Base-by-base conservation (phyloP, 2,113 vertebrate genomes). In the Equus przewalskii region DNA sequence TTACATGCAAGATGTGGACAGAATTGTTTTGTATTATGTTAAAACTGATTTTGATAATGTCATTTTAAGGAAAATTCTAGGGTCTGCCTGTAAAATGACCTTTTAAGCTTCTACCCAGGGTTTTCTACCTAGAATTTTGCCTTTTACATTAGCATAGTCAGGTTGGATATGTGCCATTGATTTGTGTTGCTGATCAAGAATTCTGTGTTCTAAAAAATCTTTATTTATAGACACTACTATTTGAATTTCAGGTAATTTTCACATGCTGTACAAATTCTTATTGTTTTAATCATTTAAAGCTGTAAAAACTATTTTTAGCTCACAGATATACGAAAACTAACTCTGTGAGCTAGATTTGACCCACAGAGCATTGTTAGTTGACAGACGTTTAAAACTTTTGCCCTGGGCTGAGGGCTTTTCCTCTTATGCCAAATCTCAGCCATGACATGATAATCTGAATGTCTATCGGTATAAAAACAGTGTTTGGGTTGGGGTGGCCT, bases 231-330 rank as follows among this genome's bases (percentile, higher is more conserved):
- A 83, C 4, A 62, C 11, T 91, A 18, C 24, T 49, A 1, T 84
- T 92, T 83, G 80, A 87, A 82, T 94, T 95, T 88, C 11, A 80
- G 65, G 18, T 67, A 84, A 24, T 85, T 87, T 92, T n/a, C 9
- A 46, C 19, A 33, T 76, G 51, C 51, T 36, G 36, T 41, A 30
- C 81, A 75, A 51, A 92, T 11, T 94, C 1, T 24, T 15, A 7
- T 49, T 51, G 36, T 64, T 79, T 76, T 67, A 9, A 12, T 0
- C 3, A 26, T 70, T 83, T 51, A 64, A 83, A 87, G 70, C 76
- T 21, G 0, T 44, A 82, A 88, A 89, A 93, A 41, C 5, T n/a
- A 26, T 51, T 75, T 79, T 91, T 94, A 84, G 51, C 41, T 93
- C 56, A 21, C 6, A 76, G 21, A 79, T 94, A 6, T 28, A 54